phyloP scores from a whole-genome alignment of 2,797 vertebrate genomes.

The Rhinoraja longicauda region DNA sequence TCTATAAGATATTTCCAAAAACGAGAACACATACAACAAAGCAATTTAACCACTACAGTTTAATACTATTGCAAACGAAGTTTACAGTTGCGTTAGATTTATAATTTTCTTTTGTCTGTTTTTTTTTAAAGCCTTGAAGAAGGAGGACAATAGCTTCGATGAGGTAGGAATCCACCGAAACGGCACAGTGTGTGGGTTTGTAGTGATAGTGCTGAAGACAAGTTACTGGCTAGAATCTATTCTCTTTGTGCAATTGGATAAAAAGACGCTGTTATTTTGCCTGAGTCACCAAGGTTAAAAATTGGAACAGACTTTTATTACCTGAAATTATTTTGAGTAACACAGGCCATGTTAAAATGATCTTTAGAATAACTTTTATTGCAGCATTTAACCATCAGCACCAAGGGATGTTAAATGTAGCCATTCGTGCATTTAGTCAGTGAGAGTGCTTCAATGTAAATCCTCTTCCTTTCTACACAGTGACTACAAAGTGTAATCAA shows the following conservation, averaged over 20 bases:
- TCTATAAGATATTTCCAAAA: background rate
- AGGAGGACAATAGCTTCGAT: conserved; percentile 84
- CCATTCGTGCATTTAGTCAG: background rate
- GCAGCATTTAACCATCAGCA: too few relatives aligned
- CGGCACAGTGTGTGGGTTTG: background rate
- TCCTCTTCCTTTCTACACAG: background rate
- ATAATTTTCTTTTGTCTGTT: conserved; percentile 50
- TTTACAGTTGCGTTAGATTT: background rate
- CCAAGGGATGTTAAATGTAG: background rate
- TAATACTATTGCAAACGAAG: background rate
- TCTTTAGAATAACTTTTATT: background rate
- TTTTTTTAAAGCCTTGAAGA: conserved; percentile 82
- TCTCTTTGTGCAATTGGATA: background rate
- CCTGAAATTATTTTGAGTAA: background rate
- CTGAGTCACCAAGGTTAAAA: background rate
- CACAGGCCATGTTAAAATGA: background rate
- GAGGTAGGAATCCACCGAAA: conserved; percentile 64
- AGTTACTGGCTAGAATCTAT: background rate
- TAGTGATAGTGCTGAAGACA: background rate
- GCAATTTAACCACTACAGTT: too few relatives aligned
- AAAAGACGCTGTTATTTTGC: background rate
- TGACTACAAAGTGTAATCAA: background rate
- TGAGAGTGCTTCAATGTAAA: too few relatives aligned
- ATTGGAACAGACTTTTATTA: background rate
- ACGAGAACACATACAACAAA: background rate